A percentile compares a stretch with the other conserved stretches of the same genome.
Evolutionary conservation across 2,888 invertebrate genomes (phyloP).

Genomic region (Allolobophora icterica): DNA sequence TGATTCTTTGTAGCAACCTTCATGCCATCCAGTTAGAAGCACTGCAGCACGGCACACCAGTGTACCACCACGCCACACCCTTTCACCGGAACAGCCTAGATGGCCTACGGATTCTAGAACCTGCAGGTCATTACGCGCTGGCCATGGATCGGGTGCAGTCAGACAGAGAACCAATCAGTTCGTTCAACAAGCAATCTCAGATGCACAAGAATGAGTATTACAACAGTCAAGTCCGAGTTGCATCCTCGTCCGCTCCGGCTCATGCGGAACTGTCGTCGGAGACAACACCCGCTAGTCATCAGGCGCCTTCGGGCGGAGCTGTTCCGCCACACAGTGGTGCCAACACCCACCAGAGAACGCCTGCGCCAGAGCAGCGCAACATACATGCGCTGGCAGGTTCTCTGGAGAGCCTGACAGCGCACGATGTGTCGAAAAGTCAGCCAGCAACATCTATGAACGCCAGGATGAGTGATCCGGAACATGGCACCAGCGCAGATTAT

Average conservation of each 20-base stretch:
- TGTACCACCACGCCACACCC: background rate
- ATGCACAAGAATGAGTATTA: conserved; percentile 29
- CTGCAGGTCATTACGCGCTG: background rate
- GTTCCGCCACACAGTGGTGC: background rate
- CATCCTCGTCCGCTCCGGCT: background rate
- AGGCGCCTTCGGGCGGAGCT: background rate
- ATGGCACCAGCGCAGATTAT: background rate
- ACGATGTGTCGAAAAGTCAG: background rate
- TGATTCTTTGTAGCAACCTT: background rate
- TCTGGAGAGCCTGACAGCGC: conserved; percentile 1
- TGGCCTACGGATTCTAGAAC: background rate
- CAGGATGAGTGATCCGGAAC: background rate
- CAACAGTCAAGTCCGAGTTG: conserved; percentile 19
- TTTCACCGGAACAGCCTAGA: conserved; percentile 25
- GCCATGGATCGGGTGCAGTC: background rate
- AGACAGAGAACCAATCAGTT: background rate
- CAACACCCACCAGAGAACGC: conserved; percentile 14
- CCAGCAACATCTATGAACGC: background rate
- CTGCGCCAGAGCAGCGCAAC: background rate
- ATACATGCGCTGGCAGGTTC: background rate
- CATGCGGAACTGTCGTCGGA: background rate
- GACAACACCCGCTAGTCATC: background rate
- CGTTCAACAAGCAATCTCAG: conserved; percentile 14
- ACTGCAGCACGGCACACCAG: conserved; percentile 19
- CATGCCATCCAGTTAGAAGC: background rate